Evolutionary conservation across 2,113 vertebrate genomes (phyloP), one percentile per base, ranked within the genome.

Genomic region (Tupaia chinensis): DNA sequence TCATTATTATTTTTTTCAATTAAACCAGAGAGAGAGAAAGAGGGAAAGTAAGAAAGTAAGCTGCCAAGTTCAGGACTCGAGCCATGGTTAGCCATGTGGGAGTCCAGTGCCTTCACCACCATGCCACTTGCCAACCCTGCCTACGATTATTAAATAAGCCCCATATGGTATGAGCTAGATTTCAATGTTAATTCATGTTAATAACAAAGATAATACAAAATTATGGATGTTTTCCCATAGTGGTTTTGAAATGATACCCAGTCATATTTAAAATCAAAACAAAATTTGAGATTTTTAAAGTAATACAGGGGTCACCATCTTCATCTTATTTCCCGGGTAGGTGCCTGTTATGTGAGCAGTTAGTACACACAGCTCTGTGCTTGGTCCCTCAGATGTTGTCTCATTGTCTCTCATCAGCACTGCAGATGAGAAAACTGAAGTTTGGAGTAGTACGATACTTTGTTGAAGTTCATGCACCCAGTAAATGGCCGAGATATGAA

Each of bases 191-290:
- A 44, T 17, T 22, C 10, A n/a, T n/a, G n/a, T 44, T 53, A 61
- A 74, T 85, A 56, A 68, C 66, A 73, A 27, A 56, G 5, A 27
- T 23, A 66, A 72, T 60, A n/a, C 13, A 77, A 79, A 69, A 14
- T 32, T 54, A 54, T 14, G 8, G 12, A 9, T 60, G 32, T 56
- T 68, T 14, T n/a, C 11, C 27, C 1, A 20, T 3, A 32, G 53
- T 79, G 34, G 25, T 91, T 61, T 87, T 65, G 63, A 92, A 95
- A 81, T 85, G 77, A 12, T 63, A 74, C 65, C 19, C 2, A 34
- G 16, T 56, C 20, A 63, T 76, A 19, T n/a, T 77, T 61, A 53
- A 58, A 68, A 79, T 53, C 27, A n/a, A 44, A 32, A 61, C 1
- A 87, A 73, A 56, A 32, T 12, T 6, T n/a, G 32, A 81, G n/a